Base-by-base conservation (phyloP, 2,113 vertebrate species). In the Lepus americanus region DNA sequence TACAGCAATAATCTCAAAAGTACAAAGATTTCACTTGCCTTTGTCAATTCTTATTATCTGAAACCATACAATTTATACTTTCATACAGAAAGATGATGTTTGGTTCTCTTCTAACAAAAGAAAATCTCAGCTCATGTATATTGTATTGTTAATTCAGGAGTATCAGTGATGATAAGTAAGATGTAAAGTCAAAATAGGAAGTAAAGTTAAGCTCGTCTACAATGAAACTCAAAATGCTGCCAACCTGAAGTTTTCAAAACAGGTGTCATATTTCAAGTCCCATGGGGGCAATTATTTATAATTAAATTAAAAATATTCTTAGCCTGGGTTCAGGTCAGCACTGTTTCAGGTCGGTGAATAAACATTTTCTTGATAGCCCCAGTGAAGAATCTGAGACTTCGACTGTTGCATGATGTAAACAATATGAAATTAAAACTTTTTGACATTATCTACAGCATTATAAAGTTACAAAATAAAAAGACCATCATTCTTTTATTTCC, bases 351-450 rank as follows among this genome's bases (percentile, higher is more conserved):
- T 70, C 64, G 51, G 70, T 92, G 31, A 96, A 96, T 97, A 97
- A 97, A 97, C 96, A 96, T 96, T 96, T 96, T 87, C 82, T 92
- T 89, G 88, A 94, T 81, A 76, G 94, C 90, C 89, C 78, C 95
- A 97, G 49, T 22, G 29, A 92, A 94, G 90, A 92, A 66, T 91
- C 14, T 76, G 89, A 95, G 92, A 94, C 74, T 97, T 94, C 82
- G 53, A 89, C 20, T 95, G 95, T 94, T 96, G 92, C 76, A 94
- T 79, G 90, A 96, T 97, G 97, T 97, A 97, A 97, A 97, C 97
- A 97, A 96, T 96, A 94, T 83, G 76, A 96, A 96, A 96, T 90
- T 91, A 80, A 96, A 96, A 87, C 61, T 22, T 78, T 81, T 70
- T 80, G 23, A 94, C 84, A 94, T 29, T 95, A 96, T 72, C 94